These are phyloP conservation scores for Chrosomus eos DNA, from an alignment of 2,797 vertebrate species.

Conservation along the genomic window DNA sequence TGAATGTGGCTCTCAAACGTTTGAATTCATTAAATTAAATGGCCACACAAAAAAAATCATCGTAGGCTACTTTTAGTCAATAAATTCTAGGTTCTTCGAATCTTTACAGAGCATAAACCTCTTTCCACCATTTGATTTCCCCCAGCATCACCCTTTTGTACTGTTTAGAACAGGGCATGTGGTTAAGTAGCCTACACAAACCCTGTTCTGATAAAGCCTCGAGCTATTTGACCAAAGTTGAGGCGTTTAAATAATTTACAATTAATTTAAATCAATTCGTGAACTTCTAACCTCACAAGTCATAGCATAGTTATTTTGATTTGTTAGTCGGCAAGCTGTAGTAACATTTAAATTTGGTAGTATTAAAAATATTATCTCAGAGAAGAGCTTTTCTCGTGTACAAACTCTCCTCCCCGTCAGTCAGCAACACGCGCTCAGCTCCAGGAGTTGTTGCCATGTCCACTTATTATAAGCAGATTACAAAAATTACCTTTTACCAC, in stretches of 20 bases:
- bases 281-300: background rate
- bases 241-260: background rate
- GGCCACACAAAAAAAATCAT: too few relatives aligned
- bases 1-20: background rate
- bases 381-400: background rate
- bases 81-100: background rate
- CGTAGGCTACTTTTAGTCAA: background rate
- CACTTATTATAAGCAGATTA: background rate
- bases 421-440: background rate
- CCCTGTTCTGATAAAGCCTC: background rate
- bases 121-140: background rate
- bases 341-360: background rate
- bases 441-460: conserved; percentile 8
- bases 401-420: background rate
- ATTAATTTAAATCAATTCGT: background rate
- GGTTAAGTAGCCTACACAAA: background rate
- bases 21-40: background rate
- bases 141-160: background rate
- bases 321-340: background rate
- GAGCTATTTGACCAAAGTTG: background rate
- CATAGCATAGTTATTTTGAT: background rate
- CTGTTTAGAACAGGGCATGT: background rate
- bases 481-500: background rate
- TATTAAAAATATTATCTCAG: background rate
- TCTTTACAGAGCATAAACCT: background rate